Evolutionary conservation across 2,888 invertebrate genomes (phyloP).

Genomic region (Palloptera scutellata): DNA sequence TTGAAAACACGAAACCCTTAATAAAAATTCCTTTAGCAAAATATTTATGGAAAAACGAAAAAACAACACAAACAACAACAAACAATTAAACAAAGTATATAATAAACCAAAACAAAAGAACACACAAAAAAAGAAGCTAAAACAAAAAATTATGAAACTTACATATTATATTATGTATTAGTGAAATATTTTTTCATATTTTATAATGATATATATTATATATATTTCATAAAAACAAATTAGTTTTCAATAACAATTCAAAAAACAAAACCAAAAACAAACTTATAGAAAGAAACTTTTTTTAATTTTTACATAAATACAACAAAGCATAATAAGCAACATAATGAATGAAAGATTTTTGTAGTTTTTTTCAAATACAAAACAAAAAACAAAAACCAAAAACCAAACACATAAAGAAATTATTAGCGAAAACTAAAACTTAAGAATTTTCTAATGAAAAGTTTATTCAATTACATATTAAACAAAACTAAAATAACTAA

Average conservation of each 20-base stretch:
- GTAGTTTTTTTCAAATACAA: slow-evolving; percentile 45
- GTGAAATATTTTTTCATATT: slow-evolving; percentile 42
- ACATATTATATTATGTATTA: slow-evolving; percentile 39
- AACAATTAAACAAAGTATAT: slow-evolving; percentile 28
- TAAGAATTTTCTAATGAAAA: slow-evolving; percentile 35
- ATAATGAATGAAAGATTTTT: slow-evolving; percentile 39
- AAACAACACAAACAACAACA: slow-evolving; percentile 34
- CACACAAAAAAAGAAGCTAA: slow-evolving; percentile 31
- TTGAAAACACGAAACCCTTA: slow-evolving; percentile 50
- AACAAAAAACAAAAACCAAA: not conserved
- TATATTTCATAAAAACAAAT: slow-evolving; percentile 11
- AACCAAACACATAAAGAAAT: too few relatives aligned
- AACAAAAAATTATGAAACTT: slow-evolving; percentile 34
- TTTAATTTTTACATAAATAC: slow-evolving; percentile 17
- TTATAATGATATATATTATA: slow-evolving; percentile 10
- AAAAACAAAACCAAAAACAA: slow-evolving; percentile 22
- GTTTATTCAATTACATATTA: slow-evolving; percentile 20
- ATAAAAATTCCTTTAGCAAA: slow-evolving; percentile 62
- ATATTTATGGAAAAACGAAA: slow-evolving; percentile 53
- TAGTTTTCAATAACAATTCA: slow-evolving; percentile 5
- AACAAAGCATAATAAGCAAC: slow-evolving; percentile 19
- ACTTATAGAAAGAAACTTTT: slow-evolving; percentile 24
- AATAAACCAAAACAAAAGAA: slow-evolving; percentile 41
- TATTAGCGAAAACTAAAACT: slow-evolving; percentile 25
- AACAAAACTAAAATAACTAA: slow-evolving; percentile 15